Base-by-base conservation (phyloP, 2,888 invertebrate species). In the Chouioia cunea region DNA sequence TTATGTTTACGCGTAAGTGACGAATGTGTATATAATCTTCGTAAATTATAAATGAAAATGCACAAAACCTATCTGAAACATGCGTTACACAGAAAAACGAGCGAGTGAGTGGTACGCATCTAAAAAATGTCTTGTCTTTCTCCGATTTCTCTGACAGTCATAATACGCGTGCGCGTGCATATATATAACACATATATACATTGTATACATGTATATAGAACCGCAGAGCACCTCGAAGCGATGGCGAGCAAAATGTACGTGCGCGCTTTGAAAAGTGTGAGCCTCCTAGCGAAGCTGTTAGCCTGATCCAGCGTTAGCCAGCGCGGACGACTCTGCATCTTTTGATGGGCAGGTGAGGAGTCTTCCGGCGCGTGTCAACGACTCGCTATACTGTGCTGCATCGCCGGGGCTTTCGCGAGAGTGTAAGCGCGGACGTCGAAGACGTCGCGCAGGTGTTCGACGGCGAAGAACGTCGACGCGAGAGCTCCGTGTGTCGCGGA, bases 321-420 rank as follows among this genome's bases (percentile, higher is more conserved):
- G 80, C 83, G 84, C 81, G 85, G 85, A 85, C 84, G 85, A 83
- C 81, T 85, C 83, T 81, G 81, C 83, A 83, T 84, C 83, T 85
- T 85, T 85, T 85, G 85, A 85, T 84, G 84, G 85, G 85, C 85
- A 85, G 85, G 85, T 85, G 85, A 85, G 84, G 84, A 85, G 85
- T 84, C 84, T 85, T 81, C 73, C 65, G 82, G 84, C 82, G 84
- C 82, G 83, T 85, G 85, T 85, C 85, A 85, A 84, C 82, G 82
- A 80, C 81, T 70, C 67, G 79, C 75, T 73, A 69, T 65, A 50
- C 64, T 56, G 53, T 67, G 58, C 27, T 27, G 18, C 56, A 22
- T 48, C 36, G 14, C 47, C 8, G 46, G 23, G 18, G 36, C 65
- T 3, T 48, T 53, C 20, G 27, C 23, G 22, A 23, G 52, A 15